These are phyloP conservation scores for Prionailurus bengalensis DNA, from an alignment of 2,113 vertebrate genomes.

Conservation along the genomic window DNA sequence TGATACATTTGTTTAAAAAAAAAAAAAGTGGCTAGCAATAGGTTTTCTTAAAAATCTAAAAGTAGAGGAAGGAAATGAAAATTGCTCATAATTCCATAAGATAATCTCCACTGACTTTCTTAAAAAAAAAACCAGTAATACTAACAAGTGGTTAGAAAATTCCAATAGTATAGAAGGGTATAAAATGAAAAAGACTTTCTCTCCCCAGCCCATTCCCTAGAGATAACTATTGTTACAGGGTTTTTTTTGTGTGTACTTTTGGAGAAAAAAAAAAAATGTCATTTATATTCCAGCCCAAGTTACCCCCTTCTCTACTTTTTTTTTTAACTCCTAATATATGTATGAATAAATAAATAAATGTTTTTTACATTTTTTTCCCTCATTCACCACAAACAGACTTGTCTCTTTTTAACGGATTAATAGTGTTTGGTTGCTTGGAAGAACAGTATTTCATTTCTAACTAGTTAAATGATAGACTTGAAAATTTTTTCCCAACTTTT, in stretches of 20 bases:
- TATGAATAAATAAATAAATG: background rate
- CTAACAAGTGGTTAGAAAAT: constrained; percentile 39
- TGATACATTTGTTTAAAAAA: background rate
- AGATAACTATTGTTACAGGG: background rate
- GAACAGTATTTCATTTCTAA: background rate
- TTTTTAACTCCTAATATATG: background rate
- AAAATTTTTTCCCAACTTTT: background rate
- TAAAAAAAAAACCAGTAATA: background rate
- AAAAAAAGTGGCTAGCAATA: background rate
- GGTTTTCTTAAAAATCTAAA: constrained; percentile 51
- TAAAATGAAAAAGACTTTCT: background rate
- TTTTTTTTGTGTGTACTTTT: constrained; percentile 29
- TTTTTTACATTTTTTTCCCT: background rate
- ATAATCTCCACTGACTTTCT: background rate
- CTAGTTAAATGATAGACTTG: background rate
- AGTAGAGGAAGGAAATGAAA: constrained; percentile 51
- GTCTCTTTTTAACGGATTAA: background rate
- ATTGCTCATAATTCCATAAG: background rate
- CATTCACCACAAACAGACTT: background rate
- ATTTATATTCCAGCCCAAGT: background rate
- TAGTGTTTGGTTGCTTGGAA: constrained; percentile 29
- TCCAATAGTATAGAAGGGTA: constrained; percentile 3
- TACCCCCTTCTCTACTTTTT: background rate
- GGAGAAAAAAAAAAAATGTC: background rate
- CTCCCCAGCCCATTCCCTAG: background rate